Evolutionary conservation across 1,140 invertebrate species (phyloP), one percentile per base, ranked within the genome.

Genomic region (Heliconius congener): DNA sequence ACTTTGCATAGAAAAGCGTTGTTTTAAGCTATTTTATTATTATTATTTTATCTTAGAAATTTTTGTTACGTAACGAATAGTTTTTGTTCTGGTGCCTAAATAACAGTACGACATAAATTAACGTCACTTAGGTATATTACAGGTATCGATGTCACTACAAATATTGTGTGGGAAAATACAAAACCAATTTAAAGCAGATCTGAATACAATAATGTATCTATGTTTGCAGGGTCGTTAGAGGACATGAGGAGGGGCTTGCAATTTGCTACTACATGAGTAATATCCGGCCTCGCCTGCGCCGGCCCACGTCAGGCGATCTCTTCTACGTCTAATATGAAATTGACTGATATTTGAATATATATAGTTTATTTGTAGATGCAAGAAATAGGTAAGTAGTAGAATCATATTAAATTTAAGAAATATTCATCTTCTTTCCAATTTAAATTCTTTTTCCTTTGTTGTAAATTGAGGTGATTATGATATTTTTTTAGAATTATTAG

Each of bases 191-290:
- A 46, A 80, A 76, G 66, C 75, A 71, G 78, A 76, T 79, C 76
- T 77, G 75, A 77, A 71, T 55, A 77, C 73, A 77, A 74, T 78
- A 77, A 76, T 77, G 71, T 71, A 81, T 66, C 19, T 18, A 39
- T 30, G 27, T 50, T 57, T 70, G 42, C 76, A 39, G 81, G 71
- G 71, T 55, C 73, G 71, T 71, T 76, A 77, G 76, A 80, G 83
- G 83, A 84, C 74, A 71, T 66, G 71, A 74, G 83, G 83, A 84
- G 78, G 83, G 83, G 75, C 81, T 81, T 71, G 74, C 80, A 84
- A 84, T 84, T 83, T 84, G 81, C 77, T 73, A 72, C 81, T 80
- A 84, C 79, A 81, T 77, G 81, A 82, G 79, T 73, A 78, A 84
- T 82, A 83, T 85, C 83, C 83, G 83, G 83, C 75, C 81, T 76